Evolutionary conservation across 1,140 invertebrate genomes (phyloP).

Genomic region (Drosophila nebulosa): DNA sequence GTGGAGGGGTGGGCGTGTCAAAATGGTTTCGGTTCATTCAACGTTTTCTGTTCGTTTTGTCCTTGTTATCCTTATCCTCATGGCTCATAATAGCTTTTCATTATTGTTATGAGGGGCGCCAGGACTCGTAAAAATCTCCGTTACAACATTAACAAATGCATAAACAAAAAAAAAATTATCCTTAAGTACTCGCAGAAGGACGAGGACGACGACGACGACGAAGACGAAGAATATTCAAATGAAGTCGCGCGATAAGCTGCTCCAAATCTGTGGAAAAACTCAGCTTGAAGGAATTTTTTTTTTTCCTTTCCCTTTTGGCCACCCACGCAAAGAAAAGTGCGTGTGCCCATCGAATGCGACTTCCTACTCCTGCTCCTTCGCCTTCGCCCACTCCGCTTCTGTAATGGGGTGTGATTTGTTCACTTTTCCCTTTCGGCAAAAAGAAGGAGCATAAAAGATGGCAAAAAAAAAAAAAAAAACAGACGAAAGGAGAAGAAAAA

Average conservation of each 20-base stretch:
- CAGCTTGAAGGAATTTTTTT: slow-evolving; percentile 47
- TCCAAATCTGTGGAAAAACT: slow-evolving; percentile 69
- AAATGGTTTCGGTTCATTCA: slow-evolving; percentile 33
- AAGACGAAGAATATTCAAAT: slow-evolving; percentile 68
- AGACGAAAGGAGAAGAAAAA: slow-evolving; percentile 27
- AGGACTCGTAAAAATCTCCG: slow-evolving; percentile 75
- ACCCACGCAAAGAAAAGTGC: slow-evolving; percentile 19
- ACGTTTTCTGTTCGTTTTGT: not conserved
- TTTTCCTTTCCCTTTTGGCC: not conserved
- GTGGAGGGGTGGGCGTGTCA: slow-evolving; percentile 46
- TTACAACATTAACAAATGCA: slow-evolving; percentile 80
- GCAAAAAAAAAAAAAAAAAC: not conserved
- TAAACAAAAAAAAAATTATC: slow-evolving; percentile 66
- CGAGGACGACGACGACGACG: not conserved
- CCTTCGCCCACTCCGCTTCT: slow-evolving; percentile 17
- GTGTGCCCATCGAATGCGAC: slow-evolving; percentile 30
- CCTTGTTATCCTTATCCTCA: slow-evolving; percentile 60
- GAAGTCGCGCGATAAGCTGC: slow-evolving; percentile 80
- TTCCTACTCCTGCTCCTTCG: not conserved
- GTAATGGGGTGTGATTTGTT: slow-evolving; percentile 80
- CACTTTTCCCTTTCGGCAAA: slow-evolving; percentile 49
- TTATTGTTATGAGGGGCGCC: slow-evolving; percentile 78
- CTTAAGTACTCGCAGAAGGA: slow-evolving; percentile 23
- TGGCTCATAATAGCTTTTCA: slow-evolving; percentile 80
- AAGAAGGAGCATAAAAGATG: not conserved